phyloP scores from a whole-genome alignment of 2,888 invertebrate species.

The Andrena fulva region DNA sequence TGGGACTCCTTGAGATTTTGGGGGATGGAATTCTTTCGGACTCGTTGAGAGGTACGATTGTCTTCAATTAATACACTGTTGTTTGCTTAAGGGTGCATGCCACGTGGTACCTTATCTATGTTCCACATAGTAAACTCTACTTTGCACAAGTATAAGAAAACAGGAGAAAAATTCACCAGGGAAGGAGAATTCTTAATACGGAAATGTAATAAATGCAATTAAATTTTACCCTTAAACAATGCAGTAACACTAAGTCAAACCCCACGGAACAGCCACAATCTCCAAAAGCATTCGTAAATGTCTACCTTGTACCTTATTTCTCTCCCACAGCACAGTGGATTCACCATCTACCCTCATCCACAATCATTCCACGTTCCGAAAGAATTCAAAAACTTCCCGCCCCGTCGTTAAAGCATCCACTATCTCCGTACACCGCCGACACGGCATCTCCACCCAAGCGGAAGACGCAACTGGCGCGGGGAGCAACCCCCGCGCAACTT shows the following conservation, averaged over 20 bases:
- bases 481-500: conserved; percentile 23
- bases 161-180: neutral
- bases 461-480: neutral
- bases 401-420: neutral
- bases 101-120: neutral
- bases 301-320: neutral
- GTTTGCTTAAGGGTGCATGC: too few relatives aligned
- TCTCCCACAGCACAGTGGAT: neutral
- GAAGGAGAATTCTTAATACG: neutral
- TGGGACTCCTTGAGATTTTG: too few relatives aligned
- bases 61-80: too few relatives aligned
- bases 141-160: too few relatives aligned
- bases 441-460: neutral
- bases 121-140: too few relatives aligned
- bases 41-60: too few relatives aligned
- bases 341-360: neutral
- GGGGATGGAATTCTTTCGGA: too few relatives aligned
- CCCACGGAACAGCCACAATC: neutral
- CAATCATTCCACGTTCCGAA: neutral
- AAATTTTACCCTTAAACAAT: neutral
- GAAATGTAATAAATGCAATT: neutral
- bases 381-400: neutral
- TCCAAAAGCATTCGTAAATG: neutral
- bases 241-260: neutral
- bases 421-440: neutral